These are phyloP conservation scores for Helicoverpa assulta DNA, from an alignment of 2,888 invertebrate species.

Conservation along the genomic window DNA sequence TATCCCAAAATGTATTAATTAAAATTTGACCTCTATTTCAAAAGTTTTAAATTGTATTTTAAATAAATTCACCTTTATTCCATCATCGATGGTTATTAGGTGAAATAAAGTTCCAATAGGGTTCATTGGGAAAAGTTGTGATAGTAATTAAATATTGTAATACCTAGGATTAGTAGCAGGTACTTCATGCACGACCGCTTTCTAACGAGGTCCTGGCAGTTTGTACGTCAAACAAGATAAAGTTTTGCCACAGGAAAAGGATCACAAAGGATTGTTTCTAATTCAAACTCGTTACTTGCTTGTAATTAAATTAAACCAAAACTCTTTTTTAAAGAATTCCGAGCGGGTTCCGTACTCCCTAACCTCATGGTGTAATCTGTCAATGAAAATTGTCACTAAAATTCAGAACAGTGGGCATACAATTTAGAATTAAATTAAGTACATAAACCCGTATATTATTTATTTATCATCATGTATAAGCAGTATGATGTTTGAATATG, in stretches of 20 bases:
- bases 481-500: slow-evolving; percentile 17
- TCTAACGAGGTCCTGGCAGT: slow-evolving; percentile 43
- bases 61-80: slow-evolving; percentile 1
- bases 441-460: neutral
- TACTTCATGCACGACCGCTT: slow-evolving; percentile 19
- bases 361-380: too few species aligned
- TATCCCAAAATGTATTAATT: neutral
- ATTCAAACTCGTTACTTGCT: slow-evolving; percentile 46
- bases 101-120: slow-evolving; percentile 13
- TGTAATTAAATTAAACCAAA: slow-evolving; percentile 46
- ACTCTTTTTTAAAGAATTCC: slow-evolving; percentile 34
- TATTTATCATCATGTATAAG: neutral
- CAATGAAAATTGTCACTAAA: too few species aligned
- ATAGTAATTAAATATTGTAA: slow-evolving; percentile 28
- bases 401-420: too few species aligned
- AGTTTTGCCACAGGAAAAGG: slow-evolving; percentile 43
- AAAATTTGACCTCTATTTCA: slow-evolving; percentile 25
- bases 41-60: slow-evolving; percentile 26
- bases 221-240: slow-evolving; percentile 44
- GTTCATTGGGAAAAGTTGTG: slow-evolving; percentile 25
- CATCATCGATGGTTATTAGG: slow-evolving; percentile 9
- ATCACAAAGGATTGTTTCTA: slow-evolving; percentile 51
- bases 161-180: slow-evolving; percentile 14
- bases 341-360: neutral
- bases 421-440: neutral